A percentile compares a stretch with the other conserved stretches of the same genome.
Evolutionary conservation across 2,888 invertebrate species (phyloP).

Genomic region (Balanococcus diminutus): DNA sequence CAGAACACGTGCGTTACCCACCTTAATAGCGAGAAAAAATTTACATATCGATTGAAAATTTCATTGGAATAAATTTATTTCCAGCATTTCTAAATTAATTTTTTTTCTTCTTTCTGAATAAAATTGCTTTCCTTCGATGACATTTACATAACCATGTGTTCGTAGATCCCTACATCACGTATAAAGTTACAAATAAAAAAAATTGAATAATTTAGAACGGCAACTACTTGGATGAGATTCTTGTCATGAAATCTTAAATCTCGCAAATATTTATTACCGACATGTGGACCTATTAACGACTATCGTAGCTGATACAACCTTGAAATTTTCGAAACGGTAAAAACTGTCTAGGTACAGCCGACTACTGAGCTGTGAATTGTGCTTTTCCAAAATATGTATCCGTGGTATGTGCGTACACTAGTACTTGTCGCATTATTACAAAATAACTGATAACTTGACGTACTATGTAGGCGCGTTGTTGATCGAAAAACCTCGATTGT

Average conservation of each 20-base stretch:
- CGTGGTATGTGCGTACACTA: too few relatives aligned
- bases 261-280: background rate
- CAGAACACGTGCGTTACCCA: background rate
- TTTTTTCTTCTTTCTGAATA: background rate
- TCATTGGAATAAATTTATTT: background rate
- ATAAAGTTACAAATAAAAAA: background rate
- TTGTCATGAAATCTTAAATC: background rate
- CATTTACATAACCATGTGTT: background rate
- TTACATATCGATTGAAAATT: background rate
- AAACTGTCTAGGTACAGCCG: background rate
- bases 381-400: background rate
- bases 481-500: background rate
- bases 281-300: background rate
- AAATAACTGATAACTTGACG: background rate
- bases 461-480: background rate
- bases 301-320: background rate
- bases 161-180: too few relatives aligned
- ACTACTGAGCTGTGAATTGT: background rate
- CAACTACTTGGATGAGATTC: background rate
- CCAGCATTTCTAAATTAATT: background rate
- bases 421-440: background rate
- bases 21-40: background rate
- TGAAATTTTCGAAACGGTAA: background rate
- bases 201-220: background rate
- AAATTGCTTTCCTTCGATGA: background rate